phyloP scores from a whole-genome alignment of 2,113 vertebrate species.

The Formicarius rufipectus region DNA sequence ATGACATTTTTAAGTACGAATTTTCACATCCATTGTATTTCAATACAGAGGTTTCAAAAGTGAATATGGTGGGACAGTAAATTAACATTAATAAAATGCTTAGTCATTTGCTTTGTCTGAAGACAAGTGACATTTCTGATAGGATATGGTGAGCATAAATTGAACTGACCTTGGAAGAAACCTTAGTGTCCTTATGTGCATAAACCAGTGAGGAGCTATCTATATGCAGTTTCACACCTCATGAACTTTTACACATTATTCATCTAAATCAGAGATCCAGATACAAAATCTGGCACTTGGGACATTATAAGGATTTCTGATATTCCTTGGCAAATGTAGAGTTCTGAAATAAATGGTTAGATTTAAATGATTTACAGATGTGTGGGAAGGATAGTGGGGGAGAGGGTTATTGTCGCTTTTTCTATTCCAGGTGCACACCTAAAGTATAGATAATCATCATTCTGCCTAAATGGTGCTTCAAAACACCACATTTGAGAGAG shows the following conservation, averaged over 20 bases:
- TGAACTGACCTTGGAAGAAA: slow-evolving; percentile 64
- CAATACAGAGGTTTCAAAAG: not conserved
- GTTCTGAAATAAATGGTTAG: not conserved
- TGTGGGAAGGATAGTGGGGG: not conserved
- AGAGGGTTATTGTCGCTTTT: not conserved
- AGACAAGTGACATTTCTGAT: slow-evolving; percentile 15
- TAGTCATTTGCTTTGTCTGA: not conserved
- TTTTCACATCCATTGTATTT: not conserved
- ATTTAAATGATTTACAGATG: slow-evolving; percentile 36
- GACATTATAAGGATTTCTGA: slow-evolving; percentile 27
- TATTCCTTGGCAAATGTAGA: not conserved
- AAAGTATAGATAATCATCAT: not conserved
- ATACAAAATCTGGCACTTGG: slow-evolving; percentile 54
- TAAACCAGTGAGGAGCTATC: slow-evolving; percentile 49
- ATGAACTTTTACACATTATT: slow-evolving; percentile 68
- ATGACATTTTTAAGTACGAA: not conserved
- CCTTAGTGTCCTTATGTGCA: slow-evolving; percentile 42
- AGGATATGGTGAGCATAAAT: slow-evolving; percentile 40
- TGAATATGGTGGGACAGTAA: not conserved
- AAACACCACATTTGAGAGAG: not conserved
- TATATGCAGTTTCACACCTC: slow-evolving; percentile 66
- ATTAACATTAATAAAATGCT: slow-evolving; percentile 13
- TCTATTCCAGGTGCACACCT: not conserved
- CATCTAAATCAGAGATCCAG: slow-evolving; percentile 48
- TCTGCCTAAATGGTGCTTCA: slow-evolving; percentile 24